Evolutionary conservation across 2,113 vertebrate genomes (phyloP).

Genomic region (Podarcis muralis): DNA sequence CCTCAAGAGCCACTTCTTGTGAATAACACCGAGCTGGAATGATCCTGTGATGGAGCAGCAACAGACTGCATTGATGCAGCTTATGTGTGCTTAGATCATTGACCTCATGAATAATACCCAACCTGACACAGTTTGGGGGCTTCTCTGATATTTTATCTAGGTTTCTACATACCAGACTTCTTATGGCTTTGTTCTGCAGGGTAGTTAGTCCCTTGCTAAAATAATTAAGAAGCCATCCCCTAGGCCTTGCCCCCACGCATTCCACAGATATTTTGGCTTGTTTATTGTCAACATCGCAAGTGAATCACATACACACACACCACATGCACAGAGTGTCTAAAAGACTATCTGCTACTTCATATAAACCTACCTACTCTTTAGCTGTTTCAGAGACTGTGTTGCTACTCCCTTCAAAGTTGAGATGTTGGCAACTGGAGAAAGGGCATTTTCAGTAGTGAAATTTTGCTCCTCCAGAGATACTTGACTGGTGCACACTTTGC

Average conservation of each 20-base stretch:
- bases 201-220: background rate
- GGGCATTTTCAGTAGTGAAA: background rate
- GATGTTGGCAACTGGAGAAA: background rate
- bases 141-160: background rate
- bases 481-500: background rate
- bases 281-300: too few species aligned
- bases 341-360: background rate
- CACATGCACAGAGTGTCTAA: too few species aligned
- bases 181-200: background rate
- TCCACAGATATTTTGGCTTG: too few species aligned
- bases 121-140: background rate
- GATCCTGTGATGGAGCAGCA: background rate
- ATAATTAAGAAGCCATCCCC: background rate
- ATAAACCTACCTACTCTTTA: background rate
- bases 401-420: background rate
- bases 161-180: background rate
- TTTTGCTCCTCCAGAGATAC: background rate
- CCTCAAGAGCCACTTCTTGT: background rate
- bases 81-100: background rate
- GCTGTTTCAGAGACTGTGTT: background rate
- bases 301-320: too few species aligned
- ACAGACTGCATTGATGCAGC: background rate
- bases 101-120: background rate
- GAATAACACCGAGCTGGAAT: too few species aligned
- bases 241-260: too few species aligned